Base-by-base conservation (phyloP, 1,140 invertebrate genomes). In the Nomia melanderi region DNA sequence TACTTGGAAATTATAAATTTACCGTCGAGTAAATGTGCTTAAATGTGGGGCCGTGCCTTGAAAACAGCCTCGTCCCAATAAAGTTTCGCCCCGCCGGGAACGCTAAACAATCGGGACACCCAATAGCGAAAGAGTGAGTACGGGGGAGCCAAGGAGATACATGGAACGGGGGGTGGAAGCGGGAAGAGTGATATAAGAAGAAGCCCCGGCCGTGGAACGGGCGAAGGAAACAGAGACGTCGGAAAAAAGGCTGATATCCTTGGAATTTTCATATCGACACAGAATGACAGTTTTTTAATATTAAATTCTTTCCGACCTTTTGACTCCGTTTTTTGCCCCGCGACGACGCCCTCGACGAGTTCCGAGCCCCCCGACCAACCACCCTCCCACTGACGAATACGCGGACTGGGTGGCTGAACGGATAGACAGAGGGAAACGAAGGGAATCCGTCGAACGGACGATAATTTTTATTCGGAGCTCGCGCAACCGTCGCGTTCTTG, bases 181-280 rank as follows among this genome's bases (percentile, higher is more conserved):
- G 23, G 39, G 50, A 41, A 63, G 44, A 23, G 33, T 62, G 74
- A 82, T 76, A 83, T 83, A 84, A 70, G 78, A 53, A 71, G 44
- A 20, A 57, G 23, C 60, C 59, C 62, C 36, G n/a, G 14, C 41
- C 53, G 27, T 57, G 54, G 44, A 50, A 70, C 76, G 78, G 70
- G 72, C 47, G 83, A 73, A 71, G 79, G 79, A 83, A 81, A 85
- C 77, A 81, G 81, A 81, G 81, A 87, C 78, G 69, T 81, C 69
- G 65, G 76, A 78, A 84, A 73, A 86, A 86, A 87, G 82, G 82
- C 79, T 87, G 83, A 88, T 89, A 89, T 88, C 86, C 82, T 80
- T 88, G 91, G 91, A 92, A 92, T 92, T 92, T 92, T 92, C 90
- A 92, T 92, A 92, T 92, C 88, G 89, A 88, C 87, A 86, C 85